These are phyloP conservation scores for Vireo griseus DNA, from an alignment of 2,797 vertebrate species.

Conservation along the genomic window DNA sequence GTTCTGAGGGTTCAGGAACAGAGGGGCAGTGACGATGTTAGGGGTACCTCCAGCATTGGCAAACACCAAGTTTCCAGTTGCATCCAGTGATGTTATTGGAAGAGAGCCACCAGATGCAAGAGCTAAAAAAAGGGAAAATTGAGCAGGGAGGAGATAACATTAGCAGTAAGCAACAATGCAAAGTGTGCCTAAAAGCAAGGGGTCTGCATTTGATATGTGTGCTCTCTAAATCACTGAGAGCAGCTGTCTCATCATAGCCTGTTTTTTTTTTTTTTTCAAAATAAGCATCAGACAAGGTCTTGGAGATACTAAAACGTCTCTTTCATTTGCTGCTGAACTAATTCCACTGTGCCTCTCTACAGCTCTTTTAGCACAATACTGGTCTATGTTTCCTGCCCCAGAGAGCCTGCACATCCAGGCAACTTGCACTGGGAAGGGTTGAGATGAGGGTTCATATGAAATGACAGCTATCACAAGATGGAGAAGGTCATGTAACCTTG, in stretches of 20 bases:
- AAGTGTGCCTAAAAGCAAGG: background rate
- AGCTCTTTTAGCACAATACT: background rate
- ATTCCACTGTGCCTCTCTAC: background rate
- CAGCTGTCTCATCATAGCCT: background rate
- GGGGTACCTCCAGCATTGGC: slow-evolving; percentile 85
- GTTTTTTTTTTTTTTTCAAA: background rate
- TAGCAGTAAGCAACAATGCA: background rate
- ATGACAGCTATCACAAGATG: background rate
- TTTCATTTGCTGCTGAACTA: background rate
- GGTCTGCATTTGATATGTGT: accelerated
- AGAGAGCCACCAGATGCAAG: slow-evolving; percentile 93
- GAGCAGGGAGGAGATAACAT: slow-evolving; percentile 38
- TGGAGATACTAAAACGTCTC: background rate
- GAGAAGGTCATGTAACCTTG: background rate
- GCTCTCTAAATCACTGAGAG: background rate
- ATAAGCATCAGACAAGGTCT: background rate
- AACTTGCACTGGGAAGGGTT: background rate
- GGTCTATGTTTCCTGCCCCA: background rate
- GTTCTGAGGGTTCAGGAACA: slow-evolving; percentile 98
- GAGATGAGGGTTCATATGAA: background rate
- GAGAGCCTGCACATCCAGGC: background rate
- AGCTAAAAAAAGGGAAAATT: slow-evolving; percentile 74
- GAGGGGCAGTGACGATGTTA: slow-evolving; percentile 93
- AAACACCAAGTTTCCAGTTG: slow-evolving; percentile 91
- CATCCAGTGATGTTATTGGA: slow-evolving; percentile 96